Percentiles rank a stretch among this genome's conserved stretches.
Conservation (phyloP, 2,888 invertebrate genomes). For the Priocnemis perturbator region DNA sequence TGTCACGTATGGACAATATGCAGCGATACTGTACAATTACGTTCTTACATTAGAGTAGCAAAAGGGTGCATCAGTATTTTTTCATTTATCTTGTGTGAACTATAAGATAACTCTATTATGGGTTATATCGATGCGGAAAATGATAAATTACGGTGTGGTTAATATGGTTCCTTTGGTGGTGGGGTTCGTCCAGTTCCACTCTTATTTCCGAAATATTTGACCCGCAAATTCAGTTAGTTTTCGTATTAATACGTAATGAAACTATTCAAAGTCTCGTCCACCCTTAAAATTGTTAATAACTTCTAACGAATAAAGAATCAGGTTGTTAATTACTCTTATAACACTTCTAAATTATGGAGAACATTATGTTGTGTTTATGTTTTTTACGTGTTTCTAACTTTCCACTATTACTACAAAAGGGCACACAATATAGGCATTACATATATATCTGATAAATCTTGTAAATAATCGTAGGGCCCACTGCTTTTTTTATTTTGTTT, state of each 20-base stretch:
- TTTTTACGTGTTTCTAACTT: too few relatives aligned
- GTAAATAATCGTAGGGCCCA: too few relatives aligned
- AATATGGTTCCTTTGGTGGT: conserved; percentile 47
- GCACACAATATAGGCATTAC: too few relatives aligned
- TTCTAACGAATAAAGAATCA: background rate
- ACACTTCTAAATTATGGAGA: too few relatives aligned
- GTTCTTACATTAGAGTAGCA: too few relatives aligned
- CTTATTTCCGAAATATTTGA: conserved; percentile 39
- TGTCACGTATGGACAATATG: too few relatives aligned
- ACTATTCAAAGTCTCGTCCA: conserved; percentile 8
- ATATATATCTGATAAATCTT: too few relatives aligned
- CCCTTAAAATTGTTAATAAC: background rate
- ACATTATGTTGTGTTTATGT: too few relatives aligned
- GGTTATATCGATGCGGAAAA: conserved; percentile 25
- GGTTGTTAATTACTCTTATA: too few relatives aligned
- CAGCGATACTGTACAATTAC: too few relatives aligned
- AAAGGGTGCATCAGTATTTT: background rate
- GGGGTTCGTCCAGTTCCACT: conserved; percentile 37
- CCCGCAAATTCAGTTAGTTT: conserved; percentile 62
- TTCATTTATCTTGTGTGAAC: background rate
- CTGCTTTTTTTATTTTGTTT: conserved; percentile 10
- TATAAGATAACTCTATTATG: background rate
- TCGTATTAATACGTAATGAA: conserved; percentile 9
- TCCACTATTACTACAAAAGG: too few relatives aligned
- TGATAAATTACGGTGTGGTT: conserved; percentile 38